These are phyloP conservation scores for Sylvietta virens DNA, from an alignment of 2,113 vertebrate genomes.

Conservation along the genomic window DNA sequence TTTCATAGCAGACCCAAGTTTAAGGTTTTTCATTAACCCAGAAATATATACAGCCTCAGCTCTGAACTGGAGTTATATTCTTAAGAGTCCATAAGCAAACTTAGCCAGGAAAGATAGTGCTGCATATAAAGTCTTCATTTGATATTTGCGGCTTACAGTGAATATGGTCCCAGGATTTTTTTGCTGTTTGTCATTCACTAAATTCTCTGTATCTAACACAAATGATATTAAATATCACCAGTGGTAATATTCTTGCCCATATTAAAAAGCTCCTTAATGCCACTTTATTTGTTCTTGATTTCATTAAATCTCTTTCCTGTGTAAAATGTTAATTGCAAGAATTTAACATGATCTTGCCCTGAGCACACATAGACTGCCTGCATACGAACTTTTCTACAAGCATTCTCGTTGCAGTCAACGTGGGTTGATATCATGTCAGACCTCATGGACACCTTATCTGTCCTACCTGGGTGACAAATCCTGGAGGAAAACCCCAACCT, in stretches of 20 bases:
- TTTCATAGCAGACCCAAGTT: background rate
- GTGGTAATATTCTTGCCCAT: background rate
- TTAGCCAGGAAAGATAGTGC: background rate
- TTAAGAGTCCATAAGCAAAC: background rate
- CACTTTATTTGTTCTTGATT: background rate
- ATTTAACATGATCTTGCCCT: background rate
- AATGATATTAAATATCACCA: background rate
- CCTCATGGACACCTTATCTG: fast-evolving
- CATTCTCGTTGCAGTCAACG: background rate
- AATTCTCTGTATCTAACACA: background rate
- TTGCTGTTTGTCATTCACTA: background rate
- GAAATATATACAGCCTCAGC: background rate
- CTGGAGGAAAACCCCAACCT: background rate
- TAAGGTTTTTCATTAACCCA: background rate
- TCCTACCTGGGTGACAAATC: background rate
- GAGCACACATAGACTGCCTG: background rate
- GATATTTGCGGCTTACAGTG: background rate
- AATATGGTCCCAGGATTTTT: background rate
- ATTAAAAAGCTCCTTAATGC: background rate
- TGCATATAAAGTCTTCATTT: background rate
- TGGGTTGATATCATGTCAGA: background rate
- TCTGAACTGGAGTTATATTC: background rate
- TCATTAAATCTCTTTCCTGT: background rate
- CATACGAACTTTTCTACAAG: background rate
- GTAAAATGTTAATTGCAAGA: background rate